A percentile compares a stretch with the other conserved stretches of the same genome.
phyloP scores from a whole-genome alignment of 2,113 vertebrate genomes.

The Passer domesticus region DNA sequence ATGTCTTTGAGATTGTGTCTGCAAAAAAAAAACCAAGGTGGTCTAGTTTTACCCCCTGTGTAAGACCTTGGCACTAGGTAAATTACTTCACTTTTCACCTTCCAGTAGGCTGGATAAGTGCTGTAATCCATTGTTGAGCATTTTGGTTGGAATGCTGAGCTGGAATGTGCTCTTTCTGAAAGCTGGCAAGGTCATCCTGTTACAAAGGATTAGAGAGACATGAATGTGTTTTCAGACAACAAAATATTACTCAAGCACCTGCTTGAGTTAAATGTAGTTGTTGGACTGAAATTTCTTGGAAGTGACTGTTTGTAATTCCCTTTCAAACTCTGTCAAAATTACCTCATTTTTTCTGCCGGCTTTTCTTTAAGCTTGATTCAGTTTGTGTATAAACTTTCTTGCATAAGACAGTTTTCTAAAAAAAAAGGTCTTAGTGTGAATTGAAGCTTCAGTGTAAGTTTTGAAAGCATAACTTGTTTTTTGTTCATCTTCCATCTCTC shows the following conservation, averaged over 20 bases:
- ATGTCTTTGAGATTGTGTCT: background rate
- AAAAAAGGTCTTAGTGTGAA: background rate
- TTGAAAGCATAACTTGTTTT: background rate
- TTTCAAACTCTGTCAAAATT: slow-evolving; percentile 5
- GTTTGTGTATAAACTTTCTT: background rate
- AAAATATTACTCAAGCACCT: slow-evolving; percentile 13
- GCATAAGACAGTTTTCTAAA: background rate
- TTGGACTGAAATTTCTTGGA: slow-evolving; percentile 39
- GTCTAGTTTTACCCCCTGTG: background rate
- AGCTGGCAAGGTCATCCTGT: background rate
- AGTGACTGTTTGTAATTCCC: background rate
- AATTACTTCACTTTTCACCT: background rate
- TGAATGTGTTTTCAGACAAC: background rate
- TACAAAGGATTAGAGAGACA: background rate
- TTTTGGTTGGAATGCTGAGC: slow-evolving; percentile 12
- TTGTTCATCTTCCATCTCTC: background rate
- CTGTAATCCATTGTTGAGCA: background rate
- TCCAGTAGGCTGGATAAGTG: background rate
- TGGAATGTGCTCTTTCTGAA: slow-evolving; percentile 14
- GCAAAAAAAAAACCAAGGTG: background rate
- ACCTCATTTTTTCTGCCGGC: background rate
- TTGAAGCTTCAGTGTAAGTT: background rate
- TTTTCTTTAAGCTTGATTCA: background rate
- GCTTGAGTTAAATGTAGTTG: background rate
- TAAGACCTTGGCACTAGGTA: background rate